Percentiles rank a stretch among this genome's conserved stretches.
Evolutionary conservation across 1,140 invertebrate species (phyloP).

Genomic region (Colletes latitarsis): DNA sequence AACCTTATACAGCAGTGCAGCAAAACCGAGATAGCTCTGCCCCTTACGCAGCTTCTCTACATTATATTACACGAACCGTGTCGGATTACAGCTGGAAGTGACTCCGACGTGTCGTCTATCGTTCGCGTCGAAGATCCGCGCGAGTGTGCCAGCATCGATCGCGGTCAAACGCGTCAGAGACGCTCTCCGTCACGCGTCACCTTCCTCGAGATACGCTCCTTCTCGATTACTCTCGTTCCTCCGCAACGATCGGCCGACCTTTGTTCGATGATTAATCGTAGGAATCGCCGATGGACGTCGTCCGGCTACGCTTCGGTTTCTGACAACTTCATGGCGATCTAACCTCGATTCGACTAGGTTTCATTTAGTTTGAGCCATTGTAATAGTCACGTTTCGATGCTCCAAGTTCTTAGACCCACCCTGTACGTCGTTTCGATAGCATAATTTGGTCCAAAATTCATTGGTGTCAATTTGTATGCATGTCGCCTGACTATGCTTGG

Average conservation of each 20-base stretch:
- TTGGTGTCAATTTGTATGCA: no score
- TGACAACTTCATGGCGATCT: no score
- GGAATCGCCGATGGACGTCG: no score
- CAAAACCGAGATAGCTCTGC: constrained; percentile 23
- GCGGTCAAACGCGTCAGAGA: constrained; percentile 40
- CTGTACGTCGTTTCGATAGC: no score
- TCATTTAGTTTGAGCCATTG: no score
- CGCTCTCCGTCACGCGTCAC: not conserved
- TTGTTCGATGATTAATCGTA: not conserved
- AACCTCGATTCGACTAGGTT: no score
- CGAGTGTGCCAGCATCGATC: constrained; percentile 24
- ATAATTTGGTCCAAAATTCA: no score
- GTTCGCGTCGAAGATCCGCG: constrained; percentile 30
- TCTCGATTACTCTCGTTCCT: no score
- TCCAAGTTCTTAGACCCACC: no score
- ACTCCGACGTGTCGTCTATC: constrained; percentile 48
- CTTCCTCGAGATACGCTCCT: not conserved
- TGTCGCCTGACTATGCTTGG: no score
- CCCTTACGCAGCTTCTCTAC: constrained; percentile 49
- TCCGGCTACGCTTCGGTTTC: no score
- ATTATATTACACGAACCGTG: constrained; percentile 66
- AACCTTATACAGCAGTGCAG: constrained; percentile 45
- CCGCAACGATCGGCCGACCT: not conserved
- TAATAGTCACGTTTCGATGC: no score
- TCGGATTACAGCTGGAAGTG: constrained; percentile 64